Evolutionary conservation across 2,888 invertebrate genomes (phyloP), one percentile per base, ranked within the genome.

Genomic region (Ommatoiulus sabulosus): DNA sequence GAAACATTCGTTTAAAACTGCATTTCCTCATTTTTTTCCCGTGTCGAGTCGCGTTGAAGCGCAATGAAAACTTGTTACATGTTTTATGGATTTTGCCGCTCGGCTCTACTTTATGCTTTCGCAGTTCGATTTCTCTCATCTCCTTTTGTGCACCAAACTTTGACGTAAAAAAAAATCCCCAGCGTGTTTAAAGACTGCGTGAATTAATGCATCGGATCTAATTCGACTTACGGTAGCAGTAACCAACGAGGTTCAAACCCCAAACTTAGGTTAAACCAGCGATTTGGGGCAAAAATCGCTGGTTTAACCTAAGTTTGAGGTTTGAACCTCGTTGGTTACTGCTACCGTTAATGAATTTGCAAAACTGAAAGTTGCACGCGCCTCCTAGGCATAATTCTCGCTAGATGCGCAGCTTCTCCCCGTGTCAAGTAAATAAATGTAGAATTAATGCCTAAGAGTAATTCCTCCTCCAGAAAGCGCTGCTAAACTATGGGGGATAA

Each of bases 1-100:
- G 80, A 43, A 80, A 80, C 80, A 80, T 80, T 80, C 80, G 80
- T 80, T 80, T 80, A 80, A 80, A 80, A 80, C 24, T 80, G 80
- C 80, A 80, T 80, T 80, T 80, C 80, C 80, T 80, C 80, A 80
- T 80, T 80, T 80, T 80, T 80, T 80, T 63, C n/a, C 17, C 80
- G 12, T 35, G 80, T 80, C 80, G 80, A 80, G 43, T 15, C 35
- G 12, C 80, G 80, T 80, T 80, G 80, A 80, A 80, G 80, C 4
- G 80, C 80, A 80, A 80, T 80, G 80, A 80, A 80, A 80, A 80
- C 80, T 80, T 80, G 80, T 80, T 80, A 80, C 80, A 43, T 80
- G 80, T 80, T 80, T 80, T 80, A 80, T 80, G 80, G 80, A 80
- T 80, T 80, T 80, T 15, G 52, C 52, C 80, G 24, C 80, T 80